phyloP scores from a whole-genome alignment of 2,797 vertebrate species.

The Acomys russatus region DNA sequence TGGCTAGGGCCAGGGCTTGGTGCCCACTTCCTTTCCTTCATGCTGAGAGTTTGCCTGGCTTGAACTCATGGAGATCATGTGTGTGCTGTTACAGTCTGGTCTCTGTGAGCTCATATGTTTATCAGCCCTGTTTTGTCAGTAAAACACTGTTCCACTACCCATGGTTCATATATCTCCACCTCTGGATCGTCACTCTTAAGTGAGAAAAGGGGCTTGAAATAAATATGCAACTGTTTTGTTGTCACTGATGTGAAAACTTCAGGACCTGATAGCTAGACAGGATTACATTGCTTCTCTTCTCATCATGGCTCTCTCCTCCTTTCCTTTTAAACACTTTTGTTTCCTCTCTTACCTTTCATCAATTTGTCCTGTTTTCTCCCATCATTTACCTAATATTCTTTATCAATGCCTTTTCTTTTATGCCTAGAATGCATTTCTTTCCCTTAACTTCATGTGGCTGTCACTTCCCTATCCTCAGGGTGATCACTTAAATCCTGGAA shows the following conservation, averaged over 20 bases:
- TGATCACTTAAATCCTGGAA: conserved; percentile 6
- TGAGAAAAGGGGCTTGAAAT: neutral
- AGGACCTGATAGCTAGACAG: neutral
- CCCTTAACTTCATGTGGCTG: neutral
- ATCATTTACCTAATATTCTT: neutral
- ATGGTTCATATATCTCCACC: neutral
- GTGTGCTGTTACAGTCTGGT: neutral
- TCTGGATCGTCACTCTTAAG: neutral
- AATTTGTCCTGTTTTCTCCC: neutral
- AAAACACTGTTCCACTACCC: neutral
- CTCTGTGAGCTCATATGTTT: neutral
- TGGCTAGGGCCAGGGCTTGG: neutral
- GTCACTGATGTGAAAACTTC: conserved; percentile 10
- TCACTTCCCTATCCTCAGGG: neutral
- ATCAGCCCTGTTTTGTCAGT: neutral
- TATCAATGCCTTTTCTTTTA: neutral
- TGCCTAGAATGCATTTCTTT: neutral
- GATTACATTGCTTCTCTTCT: neutral
- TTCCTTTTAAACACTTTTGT: neutral
- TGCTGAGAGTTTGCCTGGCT: neutral
- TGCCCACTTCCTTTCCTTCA: neutral
- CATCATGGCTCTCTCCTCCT: neutral
- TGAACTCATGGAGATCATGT: neutral
- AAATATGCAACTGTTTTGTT: neutral
- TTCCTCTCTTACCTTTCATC: neutral